phyloP scores from a whole-genome alignment of 2,888 invertebrate genomes.

The Acanthococcus lagerstroemiae region DNA sequence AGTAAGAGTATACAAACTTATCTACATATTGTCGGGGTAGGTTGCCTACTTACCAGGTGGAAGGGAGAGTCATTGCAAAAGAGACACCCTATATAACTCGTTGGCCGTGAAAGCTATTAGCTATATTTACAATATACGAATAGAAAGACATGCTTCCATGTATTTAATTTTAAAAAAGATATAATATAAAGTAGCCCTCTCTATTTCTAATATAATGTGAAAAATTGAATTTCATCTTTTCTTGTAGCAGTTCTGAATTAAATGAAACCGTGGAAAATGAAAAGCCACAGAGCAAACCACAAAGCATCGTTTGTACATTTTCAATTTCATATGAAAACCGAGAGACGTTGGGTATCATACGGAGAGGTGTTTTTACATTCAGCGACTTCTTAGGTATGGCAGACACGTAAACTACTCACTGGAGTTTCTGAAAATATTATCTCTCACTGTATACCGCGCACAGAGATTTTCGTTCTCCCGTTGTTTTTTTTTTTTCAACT shows the following conservation, averaged over 20 bases:
- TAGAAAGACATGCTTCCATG: neutral
- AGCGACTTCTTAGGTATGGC: constrained; percentile 20
- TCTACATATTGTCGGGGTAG: too few species aligned
- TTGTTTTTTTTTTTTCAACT: too few species aligned
- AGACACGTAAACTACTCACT: too few species aligned
- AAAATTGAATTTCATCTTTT: neutral
- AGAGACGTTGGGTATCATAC: constrained; percentile 4
- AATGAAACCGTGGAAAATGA: neutral
- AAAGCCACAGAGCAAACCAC: neutral
- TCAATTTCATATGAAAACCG: constrained; percentile 4
- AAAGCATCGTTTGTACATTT: constrained; percentile 3
- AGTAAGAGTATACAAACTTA: too few species aligned
- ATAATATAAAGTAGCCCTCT: neutral
- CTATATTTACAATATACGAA: too few species aligned
- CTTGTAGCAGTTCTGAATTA: neutral
- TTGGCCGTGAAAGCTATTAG: too few species aligned
- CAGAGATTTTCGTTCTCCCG: too few species aligned
- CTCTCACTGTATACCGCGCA: too few species aligned
- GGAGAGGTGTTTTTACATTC: neutral
- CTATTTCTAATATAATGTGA: neutral
- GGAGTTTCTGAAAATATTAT: too few species aligned
- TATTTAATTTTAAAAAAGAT: neutral
- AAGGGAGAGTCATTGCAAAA: too few species aligned
- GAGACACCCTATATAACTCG: too few species aligned
- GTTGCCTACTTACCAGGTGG: too few species aligned